Percentiles rank a stretch among this genome's conserved stretches.
Conservation (phyloP, 2,797 vertebrate species). For the Brachymystax lenok region DNA sequence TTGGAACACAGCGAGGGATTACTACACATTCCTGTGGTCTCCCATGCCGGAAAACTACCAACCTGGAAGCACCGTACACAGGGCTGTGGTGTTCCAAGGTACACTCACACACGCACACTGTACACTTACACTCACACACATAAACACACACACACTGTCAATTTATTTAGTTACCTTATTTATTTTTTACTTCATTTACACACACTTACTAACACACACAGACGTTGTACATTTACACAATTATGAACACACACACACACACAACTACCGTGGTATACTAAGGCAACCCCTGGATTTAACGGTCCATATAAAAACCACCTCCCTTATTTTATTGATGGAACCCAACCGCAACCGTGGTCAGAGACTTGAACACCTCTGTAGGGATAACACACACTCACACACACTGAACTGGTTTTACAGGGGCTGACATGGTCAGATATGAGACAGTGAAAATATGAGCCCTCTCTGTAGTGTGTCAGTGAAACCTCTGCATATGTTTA, state of each 20-base stretch:
- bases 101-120: constrained; percentile 13
- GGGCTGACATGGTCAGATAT: constrained; percentile 67
- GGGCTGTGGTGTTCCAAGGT: constrained; percentile 95
- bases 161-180: no score
- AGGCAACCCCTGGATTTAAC: constrained; percentile 71
- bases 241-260: constrained; percentile 44
- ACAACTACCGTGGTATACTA: constrained; percentile 49
- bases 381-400: constrained; percentile 46
- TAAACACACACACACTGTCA: constrained; percentile 5
- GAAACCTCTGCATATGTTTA: constrained; percentile 53
- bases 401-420: constrained; percentile 68
- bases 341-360: constrained; percentile 68
- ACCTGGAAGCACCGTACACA: constrained; percentile 87
- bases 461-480: constrained; percentile 63
- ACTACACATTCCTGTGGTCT: constrained; percentile 98
- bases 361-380: constrained; percentile 64
- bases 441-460: constrained; percentile 71
- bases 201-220: background rate
- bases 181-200: background rate
- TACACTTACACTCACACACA: constrained; percentile 14
- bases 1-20: constrained; percentile 97
- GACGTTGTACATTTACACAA: background rate
- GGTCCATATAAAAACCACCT: constrained; percentile 69
- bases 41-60: constrained; percentile 90
- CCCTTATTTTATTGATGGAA: constrained; percentile 73